A percentile compares a stretch with the other conserved stretches of the same genome.
Conservation (phyloP, 1,140 invertebrate species). For the Piezodorus guildinii region DNA sequence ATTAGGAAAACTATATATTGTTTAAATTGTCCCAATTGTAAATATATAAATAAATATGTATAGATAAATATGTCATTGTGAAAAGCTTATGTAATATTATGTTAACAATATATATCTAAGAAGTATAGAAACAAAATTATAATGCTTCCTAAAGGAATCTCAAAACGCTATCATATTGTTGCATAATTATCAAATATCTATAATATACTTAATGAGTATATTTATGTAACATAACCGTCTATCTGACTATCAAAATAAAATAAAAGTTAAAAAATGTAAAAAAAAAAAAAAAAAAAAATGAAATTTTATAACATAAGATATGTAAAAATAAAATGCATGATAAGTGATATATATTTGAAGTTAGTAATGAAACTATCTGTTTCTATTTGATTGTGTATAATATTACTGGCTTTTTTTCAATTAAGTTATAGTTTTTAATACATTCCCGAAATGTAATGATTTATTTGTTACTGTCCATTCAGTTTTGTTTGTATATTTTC, state of each 20-base stretch:
- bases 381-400: too few species aligned
- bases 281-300: not conserved
- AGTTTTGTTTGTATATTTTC: too few species aligned
- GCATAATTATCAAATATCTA: conserved; percentile 2
- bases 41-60: conserved; percentile 24
- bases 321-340: not conserved
- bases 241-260: conserved; percentile 14
- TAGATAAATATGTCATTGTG: conserved; percentile 16
- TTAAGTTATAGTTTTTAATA: too few species aligned
- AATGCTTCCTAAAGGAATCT: conserved; percentile 28
- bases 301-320: not conserved
- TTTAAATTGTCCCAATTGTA: conserved; percentile 17
- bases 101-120: conserved; percentile 16
- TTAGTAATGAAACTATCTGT: too few species aligned
- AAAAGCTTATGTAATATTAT: conserved; percentile 20
- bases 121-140: conserved; percentile 18
- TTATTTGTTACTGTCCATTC: too few species aligned
- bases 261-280: not conserved
- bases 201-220: conserved; percentile 6
- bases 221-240: conserved; percentile 15
- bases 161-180: conserved; percentile 15
- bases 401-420: too few species aligned
- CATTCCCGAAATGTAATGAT: too few species aligned
- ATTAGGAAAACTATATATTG: conserved; percentile 16
- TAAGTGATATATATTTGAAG: too few species aligned